phyloP scores from a whole-genome alignment of 2,888 invertebrate genomes.

The Sepiola atlantica region DNA sequence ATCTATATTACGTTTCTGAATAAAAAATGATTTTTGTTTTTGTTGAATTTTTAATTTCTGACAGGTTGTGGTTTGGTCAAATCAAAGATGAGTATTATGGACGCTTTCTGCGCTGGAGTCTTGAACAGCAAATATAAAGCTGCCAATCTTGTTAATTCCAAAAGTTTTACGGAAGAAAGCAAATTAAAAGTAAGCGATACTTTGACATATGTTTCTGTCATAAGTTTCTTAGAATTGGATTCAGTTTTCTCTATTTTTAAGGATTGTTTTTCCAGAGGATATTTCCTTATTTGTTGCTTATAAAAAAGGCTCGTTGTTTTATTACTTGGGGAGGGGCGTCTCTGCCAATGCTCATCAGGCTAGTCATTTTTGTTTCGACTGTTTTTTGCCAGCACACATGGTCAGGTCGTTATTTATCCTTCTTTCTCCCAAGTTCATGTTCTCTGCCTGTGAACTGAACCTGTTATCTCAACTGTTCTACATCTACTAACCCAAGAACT shows the following conservation, averaged over 20 bases:
- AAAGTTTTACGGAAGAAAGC: not conserved
- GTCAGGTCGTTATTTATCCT: too few species aligned
- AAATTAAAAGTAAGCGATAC: slow-evolving; percentile 3
- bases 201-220: not conserved
- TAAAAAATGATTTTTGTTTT: not conserved
- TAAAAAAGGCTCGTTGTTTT: too few species aligned
- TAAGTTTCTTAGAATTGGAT: not conserved
- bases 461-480: too few species aligned
- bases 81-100: not conserved
- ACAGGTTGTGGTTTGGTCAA: slow-evolving; percentile 34
- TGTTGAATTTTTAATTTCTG: not conserved
- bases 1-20: too few species aligned
- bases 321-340: too few species aligned
- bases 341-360: too few species aligned
- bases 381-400: too few species aligned
- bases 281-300: too few species aligned
- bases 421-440: too few species aligned
- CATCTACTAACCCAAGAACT: too few species aligned
- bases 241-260: not conserved
- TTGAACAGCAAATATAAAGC: slow-evolving; percentile 14
- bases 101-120: slow-evolving; percentile 37
- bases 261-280: not conserved
- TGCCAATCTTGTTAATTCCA: slow-evolving; percentile 38
- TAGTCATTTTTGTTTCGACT: too few species aligned
- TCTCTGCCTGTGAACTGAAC: too few species aligned